Evolutionary conservation across 2,888 invertebrate genomes (phyloP), one percentile per base, ranked within the genome.

Genomic region (Coelopa pilipes): DNA sequence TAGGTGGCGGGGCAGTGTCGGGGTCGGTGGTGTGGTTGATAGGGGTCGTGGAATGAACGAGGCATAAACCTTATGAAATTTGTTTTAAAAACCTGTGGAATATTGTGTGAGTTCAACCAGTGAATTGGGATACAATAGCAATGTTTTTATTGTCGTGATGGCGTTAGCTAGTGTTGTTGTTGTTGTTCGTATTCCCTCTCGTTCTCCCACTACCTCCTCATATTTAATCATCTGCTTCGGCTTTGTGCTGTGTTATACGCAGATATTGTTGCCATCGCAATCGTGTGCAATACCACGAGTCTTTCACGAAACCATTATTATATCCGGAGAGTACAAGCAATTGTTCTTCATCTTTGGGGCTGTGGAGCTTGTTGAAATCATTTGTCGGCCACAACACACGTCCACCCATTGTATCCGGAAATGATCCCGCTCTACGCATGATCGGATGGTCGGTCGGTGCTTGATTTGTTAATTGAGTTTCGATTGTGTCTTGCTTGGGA

Each of bases 41-140:
- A 21, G n/a, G 19, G 66, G 21, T 1, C 7, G 65, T 17, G n/a
- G 13, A 21, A 15, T 12, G 21, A 17, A 13, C 9, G 15, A 5
- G 21, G 50, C 13, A 9, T 49, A 21, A 50, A 66, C 66, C 24
- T 66, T 66, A 66, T 47, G 66, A 66, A 66, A 66, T 66, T 66
- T 50, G 66, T 66, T 66, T 66, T 66, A 66, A 66, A 50, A 66
- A 66, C 21, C 19, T 66, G 66, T 49, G 50, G 66, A 66, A 66
- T 66, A 19, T 66, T 66, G 21, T 50, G 50, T 66, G 50, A 66
- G 66, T 66, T 66, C 66, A 66, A 50, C 50, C 66, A 66, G 50
- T 66, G 66, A 66, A 66, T 66, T 66, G 66, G 50, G 50, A 66
- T 50, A 66, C 66, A 66, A 66, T 24, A 49, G 53, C 66, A 34